Base-by-base conservation (phyloP, 2,113 vertebrate species). In the Sylvicapra grimmia region DNA sequence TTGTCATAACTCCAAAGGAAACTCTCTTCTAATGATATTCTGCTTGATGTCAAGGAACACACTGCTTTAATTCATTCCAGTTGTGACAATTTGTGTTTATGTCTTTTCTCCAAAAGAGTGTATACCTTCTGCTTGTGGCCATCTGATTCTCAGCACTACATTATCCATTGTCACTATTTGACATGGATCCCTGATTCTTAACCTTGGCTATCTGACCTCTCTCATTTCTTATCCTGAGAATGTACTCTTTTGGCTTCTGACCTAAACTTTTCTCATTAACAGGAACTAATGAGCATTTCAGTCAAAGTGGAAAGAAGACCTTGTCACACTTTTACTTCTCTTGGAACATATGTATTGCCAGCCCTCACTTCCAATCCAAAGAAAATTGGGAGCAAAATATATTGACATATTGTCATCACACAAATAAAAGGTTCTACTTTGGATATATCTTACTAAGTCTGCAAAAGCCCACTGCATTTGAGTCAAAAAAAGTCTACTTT, bases 231-330 rank as follows among this genome's bases (percentile, higher is more conserved):
- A 86, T 14, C 6, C 53, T 82, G 44, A 63, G 3, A 33, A 27
- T 93, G 5, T 80, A 47, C 8, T 51, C n/a, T 90, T 83, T 77
- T 97, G 86, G 25, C 86, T 93, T 96, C 61, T 94, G 83, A 96
- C 82, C 51, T 75, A 58, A 91, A 31, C 27, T 92, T 94, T 86
- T 86, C 94, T 98, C 77, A 94, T 98, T 95, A 97, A 56, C 94
- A 97, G 92, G 9, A 79, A 83, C 56, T 96, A 97, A 88, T 94
- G 75, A 97, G 85, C 58, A 68, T 25, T 90, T 33, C 3, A 4
- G 96, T 82, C 87, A 92, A 96, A 94, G 40, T 3, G 94, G 59
- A 89, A 94, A 89, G 51, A 87, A 95, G 54, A 94, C 79, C 91
- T 51, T 79, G n/a, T 89, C 59, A 90, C n/a, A 80, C 4, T 33